phyloP scores from a whole-genome alignment of 2,113 vertebrate species.

The Grammomys dolichurus region DNA sequence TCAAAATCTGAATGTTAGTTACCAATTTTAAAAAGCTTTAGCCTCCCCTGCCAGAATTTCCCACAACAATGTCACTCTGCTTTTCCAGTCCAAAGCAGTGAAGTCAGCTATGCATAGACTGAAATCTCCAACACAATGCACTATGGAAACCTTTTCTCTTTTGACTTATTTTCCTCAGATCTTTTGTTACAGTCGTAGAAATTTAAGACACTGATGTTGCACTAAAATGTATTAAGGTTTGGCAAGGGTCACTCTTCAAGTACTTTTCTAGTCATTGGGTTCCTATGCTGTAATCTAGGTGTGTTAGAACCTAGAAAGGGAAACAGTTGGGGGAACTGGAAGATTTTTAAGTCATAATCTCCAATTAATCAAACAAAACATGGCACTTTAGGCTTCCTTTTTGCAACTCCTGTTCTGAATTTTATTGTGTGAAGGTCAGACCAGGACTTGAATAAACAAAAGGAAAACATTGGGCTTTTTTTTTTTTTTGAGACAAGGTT shows the following conservation, averaged over 20 bases:
- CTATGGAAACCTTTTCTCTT: neutral
- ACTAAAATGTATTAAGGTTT: neutral
- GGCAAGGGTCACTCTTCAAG: neutral
- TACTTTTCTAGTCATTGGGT: neutral
- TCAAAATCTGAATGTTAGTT: slow-evolving; percentile 6
- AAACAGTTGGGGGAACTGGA: neutral
- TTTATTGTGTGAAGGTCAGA: neutral
- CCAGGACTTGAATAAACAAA: neutral
- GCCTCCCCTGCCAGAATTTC: neutral
- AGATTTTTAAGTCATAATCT: neutral
- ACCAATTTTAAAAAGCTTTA: neutral
- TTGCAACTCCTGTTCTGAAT: neutral
- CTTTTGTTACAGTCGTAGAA: neutral
- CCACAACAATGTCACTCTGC: neutral
- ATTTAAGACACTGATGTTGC: neutral
- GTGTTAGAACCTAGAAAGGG: neutral
- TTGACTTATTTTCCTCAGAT: neutral
- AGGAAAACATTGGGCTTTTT: neutral
- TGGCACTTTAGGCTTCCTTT: neutral
- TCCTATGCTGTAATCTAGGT: neutral
- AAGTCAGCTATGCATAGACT: neutral
- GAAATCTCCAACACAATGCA: neutral
- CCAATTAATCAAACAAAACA: neutral
- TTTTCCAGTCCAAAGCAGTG: neutral
- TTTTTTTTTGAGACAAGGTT: too few relatives aligned